Base-by-base conservation (phyloP, 2,888 invertebrate species). In the Miltochrista miniata region DNA sequence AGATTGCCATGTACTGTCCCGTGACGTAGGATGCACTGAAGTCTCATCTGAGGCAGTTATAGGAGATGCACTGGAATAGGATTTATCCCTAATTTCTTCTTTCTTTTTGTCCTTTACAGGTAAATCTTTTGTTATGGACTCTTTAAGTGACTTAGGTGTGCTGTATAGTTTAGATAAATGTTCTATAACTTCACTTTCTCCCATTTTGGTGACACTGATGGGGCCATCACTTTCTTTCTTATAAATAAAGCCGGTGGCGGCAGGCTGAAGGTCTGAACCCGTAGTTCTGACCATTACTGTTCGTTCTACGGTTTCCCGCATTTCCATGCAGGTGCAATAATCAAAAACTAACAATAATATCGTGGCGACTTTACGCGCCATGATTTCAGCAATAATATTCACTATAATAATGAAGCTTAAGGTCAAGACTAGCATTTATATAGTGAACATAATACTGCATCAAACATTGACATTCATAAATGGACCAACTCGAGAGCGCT, bases 181-280 rank as follows among this genome's bases (percentile, higher is more conserved):
- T 51, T 90, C 81, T 76, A 88, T 81, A 1, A 92, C 81, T 64
- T 90, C 89, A 56, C 79, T 83, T 49, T 87, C 89, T 29, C 85
- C 88, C 82, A 92, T 84, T 67, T 89, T 80, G 14, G 90, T 78
- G 42, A 93, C 90, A 59, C 88, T 90, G 2, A 83, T 88, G 0
- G 90, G 88, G 0, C 92, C 90, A 35, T 90, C 83, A 53, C 80
- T 85, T 49, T 89, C 85, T 68, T 92, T 92, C 59, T 90, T 90
- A 73, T 92, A 92, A 34, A 92, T 88, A 74, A 93, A 94, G 0
- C 93, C 94, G 0, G 93, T 92, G 0, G 93, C 93, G 0, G 93
- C 93, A 0, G 93, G 92, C 56, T 93, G 93, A 33, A 93, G 90
- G 73, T 94, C 94, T 5, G 93, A 92, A 37, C 92, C 91, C 0